Conservation (phyloP, 2,797 vertebrate genomes). For the Eulemur rubriventer region DNA sequence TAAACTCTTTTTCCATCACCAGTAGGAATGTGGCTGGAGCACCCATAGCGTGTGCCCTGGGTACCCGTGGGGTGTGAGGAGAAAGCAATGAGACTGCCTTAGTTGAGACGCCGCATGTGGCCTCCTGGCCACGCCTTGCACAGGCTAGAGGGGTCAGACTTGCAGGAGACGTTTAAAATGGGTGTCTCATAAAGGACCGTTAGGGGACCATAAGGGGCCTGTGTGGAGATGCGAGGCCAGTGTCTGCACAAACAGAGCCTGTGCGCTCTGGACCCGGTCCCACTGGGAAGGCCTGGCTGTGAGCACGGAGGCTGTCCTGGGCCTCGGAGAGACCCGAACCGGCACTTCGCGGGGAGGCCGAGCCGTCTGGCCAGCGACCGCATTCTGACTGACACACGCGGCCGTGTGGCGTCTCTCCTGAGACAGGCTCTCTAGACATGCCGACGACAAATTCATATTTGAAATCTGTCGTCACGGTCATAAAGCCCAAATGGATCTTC, state of each 20-base stretch:
- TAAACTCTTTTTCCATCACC: not conserved
- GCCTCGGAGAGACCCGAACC: not conserved
- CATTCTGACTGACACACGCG: not conserved
- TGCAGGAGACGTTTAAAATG: not conserved
- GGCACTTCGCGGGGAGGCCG: not conserved
- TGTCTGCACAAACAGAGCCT: not conserved
- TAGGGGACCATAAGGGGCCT: not conserved
- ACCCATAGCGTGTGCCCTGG: not conserved
- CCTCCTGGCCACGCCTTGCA: not conserved
- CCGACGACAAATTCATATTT: not conserved
- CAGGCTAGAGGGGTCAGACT: accelerated
- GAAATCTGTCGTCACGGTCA: not conserved
- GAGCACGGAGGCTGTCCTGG: too few species aligned
- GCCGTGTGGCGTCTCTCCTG: not conserved
- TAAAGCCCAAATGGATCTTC: not conserved
- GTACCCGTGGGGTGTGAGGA: accelerated
- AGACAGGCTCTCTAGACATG: not conserved
- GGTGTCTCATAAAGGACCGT: accelerated
- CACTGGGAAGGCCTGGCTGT: not conserved
- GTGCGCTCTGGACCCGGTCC: not conserved
- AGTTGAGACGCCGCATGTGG: accelerated
- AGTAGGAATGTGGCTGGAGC: not conserved
- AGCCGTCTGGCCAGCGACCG: not conserved
- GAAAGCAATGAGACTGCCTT: not conserved
- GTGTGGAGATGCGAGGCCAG: accelerated